Percentiles rank a stretch among this genome's conserved stretches.
phyloP scores from a whole-genome alignment of 2,113 vertebrate species.

The Tenrec ecaudatus region DNA sequence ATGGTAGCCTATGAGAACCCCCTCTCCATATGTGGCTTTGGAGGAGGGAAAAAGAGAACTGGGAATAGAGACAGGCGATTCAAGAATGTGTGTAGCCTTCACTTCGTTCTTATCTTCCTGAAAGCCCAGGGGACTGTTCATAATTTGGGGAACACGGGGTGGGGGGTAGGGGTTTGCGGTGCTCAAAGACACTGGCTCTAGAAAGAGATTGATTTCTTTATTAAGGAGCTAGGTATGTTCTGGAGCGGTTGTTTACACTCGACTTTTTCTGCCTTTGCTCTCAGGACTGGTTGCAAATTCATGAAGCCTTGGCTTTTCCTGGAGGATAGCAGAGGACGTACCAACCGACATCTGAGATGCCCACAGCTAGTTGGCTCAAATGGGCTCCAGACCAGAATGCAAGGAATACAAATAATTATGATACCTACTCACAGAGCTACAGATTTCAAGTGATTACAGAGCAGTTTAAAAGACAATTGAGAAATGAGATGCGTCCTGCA shows the following conservation, averaged over 20 bases:
- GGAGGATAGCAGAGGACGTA: slow-evolving; percentile 77
- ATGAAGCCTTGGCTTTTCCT: slow-evolving; percentile 55
- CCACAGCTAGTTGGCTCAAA: slow-evolving; percentile 69
- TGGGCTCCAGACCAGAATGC: slow-evolving; percentile 42
- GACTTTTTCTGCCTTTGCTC: slow-evolving; percentile 69
- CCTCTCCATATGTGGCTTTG: background rate
- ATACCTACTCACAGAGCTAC: slow-evolving; percentile 64
- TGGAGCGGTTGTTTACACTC: slow-evolving; percentile 76
- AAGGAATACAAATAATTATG: slow-evolving; percentile 77
- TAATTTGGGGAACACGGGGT: background rate
- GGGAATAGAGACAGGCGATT: too few relatives aligned
- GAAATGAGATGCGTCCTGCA: slow-evolving; percentile 23
- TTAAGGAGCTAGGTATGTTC: slow-evolving; percentile 74
- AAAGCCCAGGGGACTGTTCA: background rate
- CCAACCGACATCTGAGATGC: slow-evolving; percentile 72
- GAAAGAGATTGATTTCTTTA: slow-evolving; percentile 78
- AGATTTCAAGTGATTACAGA: slow-evolving; percentile 44
- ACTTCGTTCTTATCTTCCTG: background rate
- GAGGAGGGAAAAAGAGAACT: background rate
- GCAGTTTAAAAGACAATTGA: slow-evolving; percentile 47
- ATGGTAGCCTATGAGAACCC: background rate
- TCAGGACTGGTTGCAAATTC: slow-evolving; percentile 64
- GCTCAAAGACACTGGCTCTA: slow-evolving; percentile 71
- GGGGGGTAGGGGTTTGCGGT: background rate
- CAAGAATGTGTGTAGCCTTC: background rate